Percentiles rank a stretch among this genome's conserved stretches.
Conservation (phyloP, 2,888 invertebrate genomes). For the Synanthedon myopaeformis region DNA sequence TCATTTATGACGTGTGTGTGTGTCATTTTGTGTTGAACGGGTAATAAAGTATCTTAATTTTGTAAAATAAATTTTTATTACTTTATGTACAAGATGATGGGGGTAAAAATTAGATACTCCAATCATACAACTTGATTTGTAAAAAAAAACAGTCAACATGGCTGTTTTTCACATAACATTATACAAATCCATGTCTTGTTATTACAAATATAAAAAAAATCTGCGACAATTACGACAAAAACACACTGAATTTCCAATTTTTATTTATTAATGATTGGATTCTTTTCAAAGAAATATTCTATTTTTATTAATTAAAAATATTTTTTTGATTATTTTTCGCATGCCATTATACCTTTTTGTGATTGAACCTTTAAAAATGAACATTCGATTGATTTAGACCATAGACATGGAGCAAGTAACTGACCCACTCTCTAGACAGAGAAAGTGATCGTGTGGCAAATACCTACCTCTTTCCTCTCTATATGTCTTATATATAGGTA, state of each 20-base stretch:
- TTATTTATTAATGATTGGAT: too few species aligned
- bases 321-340: too few species aligned
- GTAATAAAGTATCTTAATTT: constrained; percentile 18
- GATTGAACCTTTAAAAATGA: too few species aligned
- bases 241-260: neutral
- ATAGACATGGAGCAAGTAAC: too few species aligned
- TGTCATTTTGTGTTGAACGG: neutral
- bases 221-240: neutral
- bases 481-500: too few species aligned
- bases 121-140: constrained; percentile 42
- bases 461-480: too few species aligned
- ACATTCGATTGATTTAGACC: too few species aligned
- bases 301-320: too few species aligned
- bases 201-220: neutral
- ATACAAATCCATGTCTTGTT: constrained; percentile 7
- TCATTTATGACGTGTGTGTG: neutral
- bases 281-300: too few species aligned
- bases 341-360: too few species aligned
- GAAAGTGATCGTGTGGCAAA: too few species aligned
- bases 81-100: constrained; percentile 61
- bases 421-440: too few species aligned
- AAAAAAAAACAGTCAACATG: constrained; percentile 29
- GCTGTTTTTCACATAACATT: constrained; percentile 16
- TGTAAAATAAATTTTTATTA: constrained; percentile 66
- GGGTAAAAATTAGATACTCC: constrained; percentile 42